These are phyloP conservation scores for Dasypus novemcinctus DNA, from an alignment of 2,113 vertebrate species.

Conservation along the genomic window DNA sequence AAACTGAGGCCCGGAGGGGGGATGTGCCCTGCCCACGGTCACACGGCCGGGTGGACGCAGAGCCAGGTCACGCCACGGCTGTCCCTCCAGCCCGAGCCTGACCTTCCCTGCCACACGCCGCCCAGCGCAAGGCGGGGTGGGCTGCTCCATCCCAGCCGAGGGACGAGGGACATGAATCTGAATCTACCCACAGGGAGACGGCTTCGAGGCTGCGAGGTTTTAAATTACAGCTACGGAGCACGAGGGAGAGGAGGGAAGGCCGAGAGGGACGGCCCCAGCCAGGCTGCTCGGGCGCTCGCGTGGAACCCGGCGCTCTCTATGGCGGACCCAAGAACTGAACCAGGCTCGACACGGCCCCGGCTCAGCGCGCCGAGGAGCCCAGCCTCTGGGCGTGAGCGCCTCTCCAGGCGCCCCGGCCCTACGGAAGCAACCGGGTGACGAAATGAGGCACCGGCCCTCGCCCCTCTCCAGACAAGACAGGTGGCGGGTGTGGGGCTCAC, in stretches of 20 bases:
- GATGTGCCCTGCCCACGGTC: accelerated
- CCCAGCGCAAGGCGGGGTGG: not conserved
- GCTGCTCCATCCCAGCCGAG: conserved; percentile 2
- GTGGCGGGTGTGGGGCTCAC: accelerated
- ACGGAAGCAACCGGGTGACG: accelerated
- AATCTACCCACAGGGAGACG: not conserved
- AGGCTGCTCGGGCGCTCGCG: no score
- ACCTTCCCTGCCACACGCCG: accelerated
- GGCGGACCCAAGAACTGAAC: no score
- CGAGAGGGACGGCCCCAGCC: no score
- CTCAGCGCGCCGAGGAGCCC: not conserved
- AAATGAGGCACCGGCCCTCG: not conserved
- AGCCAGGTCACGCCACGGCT: accelerated
- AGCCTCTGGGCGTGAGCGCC: accelerated
- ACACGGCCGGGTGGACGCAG: not conserved
- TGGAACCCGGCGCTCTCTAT: no score
- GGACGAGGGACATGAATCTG: not conserved
- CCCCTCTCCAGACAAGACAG: not conserved
- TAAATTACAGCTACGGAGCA: not conserved
- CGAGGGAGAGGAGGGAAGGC: not conserved
- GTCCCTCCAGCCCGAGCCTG: accelerated
- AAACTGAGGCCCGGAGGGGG: not conserved
- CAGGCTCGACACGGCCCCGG: no score
- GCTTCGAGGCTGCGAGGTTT: not conserved
- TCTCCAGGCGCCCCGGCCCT: not conserved